Evolutionary conservation across 2,113 vertebrate species (phyloP).

Genomic region (Ciconia boyciana): DNA sequence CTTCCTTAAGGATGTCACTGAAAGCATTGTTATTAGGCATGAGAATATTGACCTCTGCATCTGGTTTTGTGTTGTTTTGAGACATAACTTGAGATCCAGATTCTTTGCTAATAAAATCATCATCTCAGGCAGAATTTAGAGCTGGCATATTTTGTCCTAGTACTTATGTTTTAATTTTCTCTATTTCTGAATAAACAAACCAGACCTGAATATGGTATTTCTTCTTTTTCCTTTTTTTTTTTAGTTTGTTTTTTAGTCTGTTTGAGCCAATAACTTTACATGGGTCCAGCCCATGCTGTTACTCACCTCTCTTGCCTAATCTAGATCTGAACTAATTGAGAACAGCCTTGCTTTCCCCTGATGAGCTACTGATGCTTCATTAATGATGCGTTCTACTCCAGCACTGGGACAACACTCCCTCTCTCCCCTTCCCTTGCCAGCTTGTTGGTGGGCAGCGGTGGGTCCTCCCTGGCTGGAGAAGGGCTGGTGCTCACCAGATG

Average conservation of each 20-base stretch:
- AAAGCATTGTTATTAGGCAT: slow-evolving; percentile 51
- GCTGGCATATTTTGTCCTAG: slow-evolving; percentile 49
- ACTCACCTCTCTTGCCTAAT: slow-evolving; percentile 60
- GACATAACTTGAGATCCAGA: slow-evolving; percentile 54
- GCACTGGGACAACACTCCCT: neutral
- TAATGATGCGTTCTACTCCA: neutral
- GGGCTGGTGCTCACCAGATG: neutral
- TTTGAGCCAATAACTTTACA: slow-evolving; percentile 25
- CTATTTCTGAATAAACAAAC: slow-evolving; percentile 62
- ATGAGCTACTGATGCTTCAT: slow-evolving; percentile 39
- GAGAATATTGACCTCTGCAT: slow-evolving; percentile 60
- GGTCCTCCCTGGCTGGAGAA: neutral
- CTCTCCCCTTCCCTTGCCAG: neutral
- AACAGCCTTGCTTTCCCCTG: slow-evolving; percentile 20
- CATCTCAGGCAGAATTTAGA: slow-evolving; percentile 60
- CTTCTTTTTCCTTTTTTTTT: neutral
- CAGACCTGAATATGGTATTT: slow-evolving; percentile 40
- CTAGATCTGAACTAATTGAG: slow-evolving; percentile 35
- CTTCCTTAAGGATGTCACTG: slow-evolving; percentile 56
- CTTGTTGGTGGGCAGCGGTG: neutral
- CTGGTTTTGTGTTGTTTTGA: slow-evolving; percentile 66
- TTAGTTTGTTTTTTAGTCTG: neutral
- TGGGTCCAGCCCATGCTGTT: slow-evolving; percentile 1
- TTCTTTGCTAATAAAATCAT: slow-evolving; percentile 67
- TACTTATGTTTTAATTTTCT: slow-evolving; percentile 59